A percentile compares a stretch with the other conserved stretches of the same genome.
Conservation (phyloP, 1,140 invertebrate species). For the Palaemon carinicauda region DNA sequence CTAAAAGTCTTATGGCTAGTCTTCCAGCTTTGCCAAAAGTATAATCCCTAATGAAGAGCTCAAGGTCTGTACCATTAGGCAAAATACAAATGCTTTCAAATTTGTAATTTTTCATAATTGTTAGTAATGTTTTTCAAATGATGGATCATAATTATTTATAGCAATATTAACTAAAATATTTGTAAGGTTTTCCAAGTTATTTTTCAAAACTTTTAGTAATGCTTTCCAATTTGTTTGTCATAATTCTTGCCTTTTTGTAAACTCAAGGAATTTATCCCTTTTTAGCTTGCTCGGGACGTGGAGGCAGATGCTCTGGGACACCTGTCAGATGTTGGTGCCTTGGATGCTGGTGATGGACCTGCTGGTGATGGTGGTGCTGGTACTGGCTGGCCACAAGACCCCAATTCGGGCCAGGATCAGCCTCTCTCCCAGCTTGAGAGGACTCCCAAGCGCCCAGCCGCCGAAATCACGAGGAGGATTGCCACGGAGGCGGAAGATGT, state of each 20-base stretch:
- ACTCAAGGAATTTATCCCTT: neutral
- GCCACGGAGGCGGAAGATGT: neutral
- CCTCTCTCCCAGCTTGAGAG: conserved; percentile 3
- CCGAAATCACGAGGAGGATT: neutral
- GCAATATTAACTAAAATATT: neutral
- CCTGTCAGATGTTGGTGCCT: neutral
- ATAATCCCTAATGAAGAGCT: too few species aligned
- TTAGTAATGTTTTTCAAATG: neutral
- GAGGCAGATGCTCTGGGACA: neutral
- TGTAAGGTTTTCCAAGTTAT: neutral
- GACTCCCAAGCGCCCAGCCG: neutral
- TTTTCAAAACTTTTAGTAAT: neutral
- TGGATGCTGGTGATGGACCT: neutral
- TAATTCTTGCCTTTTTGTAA: neutral
- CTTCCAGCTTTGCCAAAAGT: too few species aligned
- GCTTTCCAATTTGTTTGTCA: neutral
- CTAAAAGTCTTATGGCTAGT: too few species aligned
- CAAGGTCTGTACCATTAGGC: too few species aligned
- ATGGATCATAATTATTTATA: neutral
- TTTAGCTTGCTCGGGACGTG: conserved; percentile 1
- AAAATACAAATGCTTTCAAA: too few species aligned
- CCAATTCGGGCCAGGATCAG: neutral
- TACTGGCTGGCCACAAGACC: neutral
- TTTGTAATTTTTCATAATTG: too few species aligned
- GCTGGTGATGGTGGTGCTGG: neutral